phyloP scores from a whole-genome alignment of 2,797 vertebrate species.

The Coccyzus lansbergi region DNA sequence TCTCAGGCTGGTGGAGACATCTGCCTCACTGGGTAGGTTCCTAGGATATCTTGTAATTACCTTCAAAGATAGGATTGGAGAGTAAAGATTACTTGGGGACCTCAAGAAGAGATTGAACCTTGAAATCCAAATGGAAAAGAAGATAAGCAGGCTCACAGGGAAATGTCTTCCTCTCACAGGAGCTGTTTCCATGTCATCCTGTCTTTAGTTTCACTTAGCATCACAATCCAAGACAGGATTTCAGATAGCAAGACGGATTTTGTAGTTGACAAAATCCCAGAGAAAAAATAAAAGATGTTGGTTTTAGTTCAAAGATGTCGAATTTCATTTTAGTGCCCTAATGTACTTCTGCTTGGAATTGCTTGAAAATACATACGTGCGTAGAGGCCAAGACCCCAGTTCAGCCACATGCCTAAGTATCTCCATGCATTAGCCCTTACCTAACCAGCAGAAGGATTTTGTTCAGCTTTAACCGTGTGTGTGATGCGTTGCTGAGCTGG shows the following conservation, averaged over 20 bases:
- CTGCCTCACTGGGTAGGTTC: not conserved
- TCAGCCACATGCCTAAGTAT: not conserved
- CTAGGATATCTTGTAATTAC: not conserved
- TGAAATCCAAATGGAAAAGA: conserved; percentile 15
- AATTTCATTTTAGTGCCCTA: not conserved
- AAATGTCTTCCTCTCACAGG: not conserved
- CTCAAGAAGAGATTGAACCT: not conserved
- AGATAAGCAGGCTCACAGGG: not conserved
- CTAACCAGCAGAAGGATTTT: not conserved
- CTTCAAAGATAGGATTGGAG: conserved; percentile 5
- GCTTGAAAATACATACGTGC: not conserved
- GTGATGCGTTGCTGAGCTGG: not conserved
- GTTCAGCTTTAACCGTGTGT: not conserved
- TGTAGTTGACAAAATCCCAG: not conserved
- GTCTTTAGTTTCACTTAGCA: not conserved
- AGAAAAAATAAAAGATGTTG: not conserved
- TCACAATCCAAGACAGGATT: not conserved
- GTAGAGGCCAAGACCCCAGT: not conserved
- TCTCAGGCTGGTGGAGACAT: not conserved
- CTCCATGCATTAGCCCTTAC: not conserved
- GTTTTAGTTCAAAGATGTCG: not conserved
- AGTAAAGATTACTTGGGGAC: not conserved
- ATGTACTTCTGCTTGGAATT: not conserved
- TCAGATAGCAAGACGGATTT: not conserved
- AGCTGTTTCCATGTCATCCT: not conserved